Evolutionary conservation across 1,140 invertebrate species (phyloP).

Genomic region (Zelostemma sp.): DNA sequence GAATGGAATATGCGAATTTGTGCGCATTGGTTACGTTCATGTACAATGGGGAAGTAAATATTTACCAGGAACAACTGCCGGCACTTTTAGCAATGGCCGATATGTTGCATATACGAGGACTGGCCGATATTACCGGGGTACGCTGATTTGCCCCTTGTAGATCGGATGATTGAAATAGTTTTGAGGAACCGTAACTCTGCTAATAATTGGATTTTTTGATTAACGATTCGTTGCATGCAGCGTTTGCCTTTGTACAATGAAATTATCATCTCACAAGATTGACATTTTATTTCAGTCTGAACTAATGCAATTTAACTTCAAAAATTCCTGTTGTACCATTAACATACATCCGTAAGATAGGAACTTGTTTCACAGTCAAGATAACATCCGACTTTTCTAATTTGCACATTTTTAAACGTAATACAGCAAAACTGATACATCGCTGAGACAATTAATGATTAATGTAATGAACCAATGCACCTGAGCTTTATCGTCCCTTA

Average conservation of each 20-base stretch:
- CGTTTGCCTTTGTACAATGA: background rate
- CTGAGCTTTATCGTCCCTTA: slow-evolving; percentile 56
- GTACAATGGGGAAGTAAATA: slow-evolving; percentile 92
- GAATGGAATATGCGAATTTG: slow-evolving; percentile 84
- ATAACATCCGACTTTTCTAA: too few species aligned
- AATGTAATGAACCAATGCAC: slow-evolving; percentile 38
- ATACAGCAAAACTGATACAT: too few species aligned
- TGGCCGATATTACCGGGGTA: slow-evolving; percentile 85
- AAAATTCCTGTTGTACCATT: background rate
- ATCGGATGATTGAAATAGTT: too few species aligned
- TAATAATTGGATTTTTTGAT: background rate
- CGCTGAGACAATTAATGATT: too few species aligned
- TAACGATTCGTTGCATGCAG: background rate
- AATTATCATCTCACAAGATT: background rate
- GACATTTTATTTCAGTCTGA: background rate
- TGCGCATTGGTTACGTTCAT: slow-evolving; percentile 89
- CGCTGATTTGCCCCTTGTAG: slow-evolving; percentile 36
- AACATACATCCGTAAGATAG: too few species aligned
- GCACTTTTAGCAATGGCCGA: slow-evolving; percentile 86
- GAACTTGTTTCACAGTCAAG: too few species aligned
- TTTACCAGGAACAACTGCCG: slow-evolving; percentile 85
- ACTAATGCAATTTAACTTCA: background rate
- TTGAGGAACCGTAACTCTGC: too few species aligned
- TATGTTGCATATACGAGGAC: slow-evolving; percentile 86
- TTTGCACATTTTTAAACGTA: too few species aligned